These are phyloP conservation scores for Parnassius mnemosyne DNA, from an alignment of 2,888 invertebrate genomes.

Conservation along the genomic window DNA sequence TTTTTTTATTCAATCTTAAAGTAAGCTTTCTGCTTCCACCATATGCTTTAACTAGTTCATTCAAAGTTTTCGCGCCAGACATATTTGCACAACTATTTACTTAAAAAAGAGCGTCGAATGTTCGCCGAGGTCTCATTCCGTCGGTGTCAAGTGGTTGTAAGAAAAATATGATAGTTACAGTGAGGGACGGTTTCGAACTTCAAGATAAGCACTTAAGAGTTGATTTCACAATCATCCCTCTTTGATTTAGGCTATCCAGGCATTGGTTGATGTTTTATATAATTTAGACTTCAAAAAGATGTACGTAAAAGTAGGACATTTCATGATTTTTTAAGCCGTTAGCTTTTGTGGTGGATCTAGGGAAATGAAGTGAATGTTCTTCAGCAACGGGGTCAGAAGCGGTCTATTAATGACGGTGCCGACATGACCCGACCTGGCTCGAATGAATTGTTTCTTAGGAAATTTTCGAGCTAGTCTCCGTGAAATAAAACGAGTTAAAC, in stretches of 20 bases:
- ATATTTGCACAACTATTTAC: conserved; percentile 22
- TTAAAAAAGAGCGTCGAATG: conserved; percentile 22
- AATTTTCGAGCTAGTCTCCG: conserved; percentile 14
- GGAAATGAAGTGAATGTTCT: conserved; percentile 60
- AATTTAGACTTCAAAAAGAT: conserved; percentile 33
- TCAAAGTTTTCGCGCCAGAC: conserved; percentile 6
- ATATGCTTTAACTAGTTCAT: neutral
- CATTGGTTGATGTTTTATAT: conserved; percentile 22
- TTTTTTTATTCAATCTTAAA: neutral
- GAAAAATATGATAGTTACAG: conserved; percentile 5
- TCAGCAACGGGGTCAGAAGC: conserved; percentile 65
- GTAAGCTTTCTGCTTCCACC: neutral
- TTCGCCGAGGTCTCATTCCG: conserved; percentile 17
- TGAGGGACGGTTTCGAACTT: conserved; percentile 8
- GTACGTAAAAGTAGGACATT: conserved; percentile 32
- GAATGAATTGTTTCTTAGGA: conserved; percentile 43
- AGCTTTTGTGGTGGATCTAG: conserved; percentile 56
- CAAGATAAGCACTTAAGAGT: conserved; percentile 8
- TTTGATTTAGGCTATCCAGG: conserved; percentile 10
- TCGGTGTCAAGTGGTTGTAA: conserved; percentile 2
- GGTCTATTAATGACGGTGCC: conserved; percentile 58
- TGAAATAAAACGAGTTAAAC: conserved; percentile 3
- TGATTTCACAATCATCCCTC: conserved; percentile 1
- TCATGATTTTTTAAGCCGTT: conserved; percentile 60
- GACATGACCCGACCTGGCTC: conserved; percentile 35